These are phyloP conservation scores for Anarhynchus alexandrinus DNA, from an alignment of 2,113 vertebrate species.

Conservation along the genomic window DNA sequence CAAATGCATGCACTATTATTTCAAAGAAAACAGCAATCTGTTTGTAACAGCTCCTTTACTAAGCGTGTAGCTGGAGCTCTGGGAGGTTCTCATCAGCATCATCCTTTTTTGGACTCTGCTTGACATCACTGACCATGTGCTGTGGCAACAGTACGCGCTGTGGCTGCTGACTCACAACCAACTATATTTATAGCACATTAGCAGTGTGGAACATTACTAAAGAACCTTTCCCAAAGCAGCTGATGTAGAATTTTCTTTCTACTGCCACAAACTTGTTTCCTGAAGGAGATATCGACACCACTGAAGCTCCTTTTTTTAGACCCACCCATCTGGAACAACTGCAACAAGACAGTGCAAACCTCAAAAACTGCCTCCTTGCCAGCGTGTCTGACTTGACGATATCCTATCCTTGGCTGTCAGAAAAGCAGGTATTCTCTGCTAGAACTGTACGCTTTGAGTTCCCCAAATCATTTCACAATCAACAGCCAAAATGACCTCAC, in stretches of 20 bases:
- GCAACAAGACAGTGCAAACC: not conserved
- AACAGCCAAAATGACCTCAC: not conserved
- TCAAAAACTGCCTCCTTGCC: not conserved
- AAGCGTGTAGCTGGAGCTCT: not conserved
- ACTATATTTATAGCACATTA: slow-evolving; percentile 38
- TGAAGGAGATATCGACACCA: not conserved
- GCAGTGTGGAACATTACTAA: not conserved
- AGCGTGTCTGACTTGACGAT: not conserved
- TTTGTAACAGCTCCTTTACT: not conserved
- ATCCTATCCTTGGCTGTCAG: not conserved
- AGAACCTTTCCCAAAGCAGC: not conserved
- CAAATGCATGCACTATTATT: not conserved
- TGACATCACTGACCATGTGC: slow-evolving; percentile 14
- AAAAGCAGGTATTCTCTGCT: not conserved
- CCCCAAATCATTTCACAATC: not conserved
- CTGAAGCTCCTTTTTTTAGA: not conserved
- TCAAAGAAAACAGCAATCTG: not conserved
- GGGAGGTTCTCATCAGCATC: not conserved
- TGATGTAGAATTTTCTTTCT: not conserved
- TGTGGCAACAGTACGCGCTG: not conserved
- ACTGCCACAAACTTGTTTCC: not conserved
- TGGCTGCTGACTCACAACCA: slow-evolving; percentile 31
- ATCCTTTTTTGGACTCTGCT: not conserved
- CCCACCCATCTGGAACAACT: not conserved
- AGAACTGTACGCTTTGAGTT: not conserved